Evolutionary conservation across 2,888 invertebrate species (phyloP).

Genomic region (Eristalis tenax): DNA sequence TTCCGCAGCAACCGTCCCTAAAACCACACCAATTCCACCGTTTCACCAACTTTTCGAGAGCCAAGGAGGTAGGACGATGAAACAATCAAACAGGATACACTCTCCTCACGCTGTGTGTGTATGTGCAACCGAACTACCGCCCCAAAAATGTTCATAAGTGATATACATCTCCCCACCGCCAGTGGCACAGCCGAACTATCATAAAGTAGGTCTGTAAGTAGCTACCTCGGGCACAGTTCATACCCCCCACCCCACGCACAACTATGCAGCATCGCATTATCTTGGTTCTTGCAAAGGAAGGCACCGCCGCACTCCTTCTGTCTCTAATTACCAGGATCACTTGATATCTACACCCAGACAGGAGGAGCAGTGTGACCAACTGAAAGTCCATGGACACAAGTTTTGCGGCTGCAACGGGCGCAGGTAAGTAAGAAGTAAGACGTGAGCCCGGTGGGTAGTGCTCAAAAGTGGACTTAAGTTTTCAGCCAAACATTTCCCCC

Average conservation of each 20-base stretch:
- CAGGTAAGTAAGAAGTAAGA: not conserved
- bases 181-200: constrained; percentile 3
- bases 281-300: not conserved
- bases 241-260: not conserved
- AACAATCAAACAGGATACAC: constrained; percentile 37
- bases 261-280: not conserved
- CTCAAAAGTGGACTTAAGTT: constrained; percentile 44
- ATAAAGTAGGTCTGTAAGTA: constrained; percentile 34
- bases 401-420: not conserved
- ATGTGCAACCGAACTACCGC: not conserved
- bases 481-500: not conserved
- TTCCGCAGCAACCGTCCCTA: not conserved
- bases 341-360: constrained; percentile 21
- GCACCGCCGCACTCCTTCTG: not conserved
- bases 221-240: not conserved
- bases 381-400: constrained; percentile 9
- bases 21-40: not conserved
- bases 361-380: constrained; percentile 23
- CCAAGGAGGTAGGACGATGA: constrained; percentile 12
- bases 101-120: not conserved
- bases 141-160: constrained; percentile 10
- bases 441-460: not conserved
- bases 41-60: not conserved
- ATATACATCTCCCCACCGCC: not conserved
- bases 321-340: constrained; percentile 44